Conservation (phyloP, 2,797 vertebrate genomes). For the Echeneis naucrates region DNA sequence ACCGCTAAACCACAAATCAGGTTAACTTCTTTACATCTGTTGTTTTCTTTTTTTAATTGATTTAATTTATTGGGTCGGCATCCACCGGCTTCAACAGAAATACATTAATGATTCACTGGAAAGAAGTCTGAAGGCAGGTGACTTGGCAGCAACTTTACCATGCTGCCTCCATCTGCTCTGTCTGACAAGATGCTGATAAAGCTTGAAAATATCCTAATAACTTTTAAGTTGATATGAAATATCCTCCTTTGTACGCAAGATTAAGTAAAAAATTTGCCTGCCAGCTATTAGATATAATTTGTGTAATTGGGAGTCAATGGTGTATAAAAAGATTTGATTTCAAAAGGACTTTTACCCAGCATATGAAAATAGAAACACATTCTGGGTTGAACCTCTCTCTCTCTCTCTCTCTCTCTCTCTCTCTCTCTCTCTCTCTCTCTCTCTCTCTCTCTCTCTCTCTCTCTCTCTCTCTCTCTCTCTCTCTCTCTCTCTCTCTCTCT, state of each 20-base stretch:
- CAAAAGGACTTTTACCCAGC: no score
- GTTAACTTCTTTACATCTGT: conserved; percentile 4
- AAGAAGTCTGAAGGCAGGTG: conserved; percentile 38
- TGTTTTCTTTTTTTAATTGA: conserved; percentile 7
- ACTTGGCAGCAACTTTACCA: conserved; percentile 56
- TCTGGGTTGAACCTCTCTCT: conserved; percentile 9
- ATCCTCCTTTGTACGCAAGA: conserved; percentile 3
- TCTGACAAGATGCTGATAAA: conserved; percentile 24
- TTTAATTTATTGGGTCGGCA: conserved; percentile 18
- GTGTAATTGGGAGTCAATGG: background rate
- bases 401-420: conserved; percentile 61
- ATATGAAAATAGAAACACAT: background rate
- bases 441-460: conserved; percentile 60
- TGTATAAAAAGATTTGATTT: background rate
- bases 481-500: conserved; percentile 2
- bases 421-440: conserved; percentile 64
- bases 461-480: conserved; percentile 36
- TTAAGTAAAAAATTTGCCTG: background rate
- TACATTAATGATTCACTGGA: background rate
- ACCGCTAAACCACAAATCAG: background rate
- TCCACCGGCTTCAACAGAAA: background rate
- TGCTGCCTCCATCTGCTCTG: conserved; percentile 51
- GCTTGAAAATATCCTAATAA: conserved; percentile 16
- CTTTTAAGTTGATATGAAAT: conserved; percentile 8
- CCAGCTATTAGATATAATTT: background rate